phyloP scores from a whole-genome alignment of 2,888 invertebrate species.

The Synanthedon formicaeformis region DNA sequence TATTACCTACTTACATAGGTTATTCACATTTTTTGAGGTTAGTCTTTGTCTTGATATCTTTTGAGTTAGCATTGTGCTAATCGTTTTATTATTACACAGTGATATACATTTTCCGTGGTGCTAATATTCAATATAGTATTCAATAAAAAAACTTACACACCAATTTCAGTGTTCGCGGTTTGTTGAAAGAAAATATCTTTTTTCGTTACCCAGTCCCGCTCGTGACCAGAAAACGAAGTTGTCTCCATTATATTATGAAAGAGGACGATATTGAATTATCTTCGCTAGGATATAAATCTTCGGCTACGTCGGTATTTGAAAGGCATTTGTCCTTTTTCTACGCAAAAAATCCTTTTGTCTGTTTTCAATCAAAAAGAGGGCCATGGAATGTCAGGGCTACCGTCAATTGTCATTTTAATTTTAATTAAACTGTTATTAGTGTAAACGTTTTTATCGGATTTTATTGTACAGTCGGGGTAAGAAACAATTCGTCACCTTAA shows the following conservation, averaged over 20 bases:
- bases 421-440: background rate
- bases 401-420: background rate
- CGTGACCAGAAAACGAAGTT: slow-evolving; percentile 25
- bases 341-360: slow-evolving; percentile 46
- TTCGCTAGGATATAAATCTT: slow-evolving; percentile 36
- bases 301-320: slow-evolving; percentile 33
- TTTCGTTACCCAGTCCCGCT: slow-evolving; percentile 7
- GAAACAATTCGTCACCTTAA: too few relatives aligned
- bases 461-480: too few relatives aligned
- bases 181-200: slow-evolving; percentile 6
- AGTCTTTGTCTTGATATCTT: too few relatives aligned
- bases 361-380: slow-evolving; percentile 43
- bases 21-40: too few relatives aligned
- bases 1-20: too few relatives aligned
- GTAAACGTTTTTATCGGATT: background rate
- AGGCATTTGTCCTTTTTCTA: slow-evolving; percentile 45
- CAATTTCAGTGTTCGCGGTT: slow-evolving; percentile 9
- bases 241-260: slow-evolving; percentile 38
- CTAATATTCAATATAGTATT: background rate
- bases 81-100: too few relatives aligned
- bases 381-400: background rate
- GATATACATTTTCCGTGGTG: too few relatives aligned
- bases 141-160: slow-evolving; percentile 1
- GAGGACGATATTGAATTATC: slow-evolving; percentile 47
- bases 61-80: too few relatives aligned